Conservation (phyloP, 2,113 vertebrate genomes). For the Silurus asotus region DNA sequence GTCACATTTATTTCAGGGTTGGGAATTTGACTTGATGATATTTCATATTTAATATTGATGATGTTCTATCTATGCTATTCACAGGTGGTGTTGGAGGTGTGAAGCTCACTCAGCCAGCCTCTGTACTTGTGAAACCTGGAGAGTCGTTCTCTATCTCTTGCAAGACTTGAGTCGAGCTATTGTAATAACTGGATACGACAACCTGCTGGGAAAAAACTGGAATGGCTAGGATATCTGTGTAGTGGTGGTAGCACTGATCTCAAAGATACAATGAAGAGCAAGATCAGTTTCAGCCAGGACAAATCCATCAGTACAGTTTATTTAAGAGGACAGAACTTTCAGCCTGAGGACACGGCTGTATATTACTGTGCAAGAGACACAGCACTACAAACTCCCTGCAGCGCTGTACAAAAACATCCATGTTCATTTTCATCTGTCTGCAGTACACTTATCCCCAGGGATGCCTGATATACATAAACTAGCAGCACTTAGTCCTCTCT, state of each 20-base stretch:
- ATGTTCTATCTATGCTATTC: background rate
- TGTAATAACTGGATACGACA: background rate
- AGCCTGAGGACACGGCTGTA: background rate
- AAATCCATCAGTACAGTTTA: background rate
- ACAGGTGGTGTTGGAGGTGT: background rate
- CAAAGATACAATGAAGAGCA: background rate
- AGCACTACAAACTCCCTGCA: background rate
- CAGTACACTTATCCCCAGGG: background rate
- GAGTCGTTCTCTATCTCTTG: no score
- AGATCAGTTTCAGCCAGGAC: background rate
- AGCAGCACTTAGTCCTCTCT: background rate
- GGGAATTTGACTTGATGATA: background rate
- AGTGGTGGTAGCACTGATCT: rapidly evolving
- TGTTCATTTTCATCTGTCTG: background rate
- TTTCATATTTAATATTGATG: background rate
- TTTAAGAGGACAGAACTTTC: background rate
- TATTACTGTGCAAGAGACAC: background rate
- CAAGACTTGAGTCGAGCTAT: background rate
- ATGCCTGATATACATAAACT: background rate
- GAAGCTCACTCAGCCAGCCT: background rate
- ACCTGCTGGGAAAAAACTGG: background rate
- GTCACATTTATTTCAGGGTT: background rate
- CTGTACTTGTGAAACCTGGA: no score
- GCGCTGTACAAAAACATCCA: background rate
- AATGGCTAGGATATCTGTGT: background rate